phyloP scores from a whole-genome alignment of 2,113 vertebrate species.

The Dasyurus viverrinus region DNA sequence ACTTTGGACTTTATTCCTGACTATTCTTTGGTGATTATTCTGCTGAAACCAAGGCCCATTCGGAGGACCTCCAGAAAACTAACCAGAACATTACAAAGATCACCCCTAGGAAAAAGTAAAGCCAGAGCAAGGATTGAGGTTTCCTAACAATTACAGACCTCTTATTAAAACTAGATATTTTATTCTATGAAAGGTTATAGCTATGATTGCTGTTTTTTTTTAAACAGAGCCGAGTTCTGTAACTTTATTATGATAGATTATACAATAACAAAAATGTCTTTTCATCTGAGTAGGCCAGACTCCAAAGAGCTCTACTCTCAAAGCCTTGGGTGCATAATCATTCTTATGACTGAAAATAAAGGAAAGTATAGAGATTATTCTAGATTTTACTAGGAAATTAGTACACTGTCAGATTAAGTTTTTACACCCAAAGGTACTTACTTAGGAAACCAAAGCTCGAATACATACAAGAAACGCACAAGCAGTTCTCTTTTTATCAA shows the following conservation, averaged over 20 bases:
- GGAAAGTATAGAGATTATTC: slow-evolving; percentile 25
- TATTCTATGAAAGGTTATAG: background rate
- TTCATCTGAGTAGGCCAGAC: slow-evolving; percentile 26
- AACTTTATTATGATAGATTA: slow-evolving; percentile 22
- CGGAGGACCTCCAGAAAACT: no score
- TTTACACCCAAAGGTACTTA: slow-evolving; percentile 8
- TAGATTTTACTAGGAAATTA: slow-evolving; percentile 35
- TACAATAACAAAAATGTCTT: slow-evolving; percentile 41
- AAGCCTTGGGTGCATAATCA: background rate
- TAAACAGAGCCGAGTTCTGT: slow-evolving; percentile 39
- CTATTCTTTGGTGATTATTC: no score
- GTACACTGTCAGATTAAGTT: slow-evolving; percentile 14
- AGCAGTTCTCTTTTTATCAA: background rate
- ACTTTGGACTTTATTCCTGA: no score
- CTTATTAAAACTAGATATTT: background rate
- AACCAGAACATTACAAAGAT: background rate
- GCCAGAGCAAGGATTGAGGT: background rate
- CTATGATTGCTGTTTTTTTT: slow-evolving; percentile 11
- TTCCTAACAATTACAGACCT: background rate
- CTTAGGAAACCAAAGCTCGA: background rate
- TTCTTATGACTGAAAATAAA: slow-evolving; percentile 7
- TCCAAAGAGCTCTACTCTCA: slow-evolving; percentile 32
- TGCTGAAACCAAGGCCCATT: no score
- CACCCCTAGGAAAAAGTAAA: background rate
- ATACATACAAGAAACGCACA: background rate